Conservation (phyloP, 2,888 invertebrate species). For the Resseliella maxima region DNA sequence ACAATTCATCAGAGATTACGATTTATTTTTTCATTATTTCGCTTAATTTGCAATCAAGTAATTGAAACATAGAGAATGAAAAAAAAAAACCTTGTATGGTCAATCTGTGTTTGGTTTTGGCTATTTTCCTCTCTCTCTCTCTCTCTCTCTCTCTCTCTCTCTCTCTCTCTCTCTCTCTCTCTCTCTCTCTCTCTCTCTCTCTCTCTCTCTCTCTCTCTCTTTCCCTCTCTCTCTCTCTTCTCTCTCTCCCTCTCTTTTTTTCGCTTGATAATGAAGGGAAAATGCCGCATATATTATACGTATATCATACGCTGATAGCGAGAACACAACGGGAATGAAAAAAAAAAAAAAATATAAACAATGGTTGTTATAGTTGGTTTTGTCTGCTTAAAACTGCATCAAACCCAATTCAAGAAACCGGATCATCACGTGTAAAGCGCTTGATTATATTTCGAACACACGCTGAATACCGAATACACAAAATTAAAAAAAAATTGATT, state of each 20-base stretch:
- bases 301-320: not conserved
- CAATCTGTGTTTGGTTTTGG: no score
- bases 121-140: no score
- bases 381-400: not conserved
- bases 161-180: no score
- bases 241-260: not conserved
- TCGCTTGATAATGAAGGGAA: not conserved
- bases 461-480: not conserved
- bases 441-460: not conserved
- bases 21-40: no score
- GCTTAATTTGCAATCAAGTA: no score
- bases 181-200: no score
- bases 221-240: not conserved
- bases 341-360: not conserved
- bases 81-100: no score
- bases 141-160: no score
- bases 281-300: not conserved
- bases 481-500: not conserved
- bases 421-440: not conserved
- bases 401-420: not conserved
- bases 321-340: not conserved
- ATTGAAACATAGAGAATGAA: no score
- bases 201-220: not conserved
- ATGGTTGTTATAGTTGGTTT: not conserved
- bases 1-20: no score